Evolutionary conservation across 2,888 invertebrate species (phyloP).

Genomic region (Noctuana brunneofusca): DNA sequence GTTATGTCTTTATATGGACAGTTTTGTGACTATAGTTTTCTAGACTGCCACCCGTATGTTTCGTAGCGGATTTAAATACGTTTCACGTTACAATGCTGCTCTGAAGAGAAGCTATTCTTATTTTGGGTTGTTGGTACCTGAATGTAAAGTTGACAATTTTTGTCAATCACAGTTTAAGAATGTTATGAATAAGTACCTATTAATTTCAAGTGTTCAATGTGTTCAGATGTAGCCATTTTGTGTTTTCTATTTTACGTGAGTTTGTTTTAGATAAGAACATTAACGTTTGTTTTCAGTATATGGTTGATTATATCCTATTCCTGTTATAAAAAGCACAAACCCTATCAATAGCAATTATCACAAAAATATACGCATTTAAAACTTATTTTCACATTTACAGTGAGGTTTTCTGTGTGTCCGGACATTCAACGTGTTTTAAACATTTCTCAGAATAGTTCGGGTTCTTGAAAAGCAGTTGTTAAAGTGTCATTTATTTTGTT

Average conservation of each 20-base stretch:
- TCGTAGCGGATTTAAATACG: no score
- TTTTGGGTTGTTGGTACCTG: no score
- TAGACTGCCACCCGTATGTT: no score
- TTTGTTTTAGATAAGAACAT: constrained; percentile 1
- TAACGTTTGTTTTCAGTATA: background rate
- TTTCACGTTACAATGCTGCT: no score
- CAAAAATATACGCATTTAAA: background rate
- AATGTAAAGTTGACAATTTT: background rate
- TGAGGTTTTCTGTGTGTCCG: background rate
- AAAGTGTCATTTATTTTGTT: background rate
- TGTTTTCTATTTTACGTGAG: constrained; percentile 15
- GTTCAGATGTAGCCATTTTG: constrained; percentile 21
- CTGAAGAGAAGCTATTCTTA: no score
- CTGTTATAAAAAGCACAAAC: background rate
- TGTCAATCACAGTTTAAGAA: background rate
- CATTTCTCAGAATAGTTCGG: background rate
- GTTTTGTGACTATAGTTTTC: no score
- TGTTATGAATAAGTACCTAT: background rate
- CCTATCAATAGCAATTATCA: background rate
- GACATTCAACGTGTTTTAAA: background rate
- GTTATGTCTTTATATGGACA: no score
- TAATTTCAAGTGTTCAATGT: constrained; percentile 2
- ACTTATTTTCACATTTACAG: background rate
- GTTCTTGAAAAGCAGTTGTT: background rate
- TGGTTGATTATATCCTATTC: background rate